These are phyloP conservation scores for Lepus oiostolus DNA, from an alignment of 2,797 vertebrate species.

Conservation along the genomic window DNA sequence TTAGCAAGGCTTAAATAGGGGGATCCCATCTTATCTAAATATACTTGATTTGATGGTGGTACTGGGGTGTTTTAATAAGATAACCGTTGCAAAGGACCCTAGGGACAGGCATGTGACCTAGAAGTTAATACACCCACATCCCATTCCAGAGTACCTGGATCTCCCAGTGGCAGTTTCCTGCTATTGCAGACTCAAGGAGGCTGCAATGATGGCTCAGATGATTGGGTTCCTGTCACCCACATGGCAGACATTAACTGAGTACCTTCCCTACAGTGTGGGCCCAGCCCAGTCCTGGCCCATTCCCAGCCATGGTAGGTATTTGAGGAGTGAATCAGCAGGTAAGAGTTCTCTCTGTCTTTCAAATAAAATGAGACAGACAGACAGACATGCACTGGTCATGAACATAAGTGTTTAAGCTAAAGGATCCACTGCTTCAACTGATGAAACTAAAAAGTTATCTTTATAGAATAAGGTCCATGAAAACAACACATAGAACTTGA, in stretches of 20 bases:
- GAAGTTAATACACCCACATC: too few relatives aligned
- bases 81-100: not conserved
- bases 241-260: too few relatives aligned
- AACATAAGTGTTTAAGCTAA: not conserved
- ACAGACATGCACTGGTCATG: not conserved
- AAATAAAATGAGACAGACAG: too few relatives aligned
- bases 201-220: too few relatives aligned
- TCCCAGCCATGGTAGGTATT: not conserved
- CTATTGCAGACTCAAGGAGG: too few relatives aligned
- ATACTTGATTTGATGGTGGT: not conserved
- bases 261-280: too few relatives aligned
- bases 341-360: too few relatives aligned
- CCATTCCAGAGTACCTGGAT: too few relatives aligned
- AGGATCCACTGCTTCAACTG: not conserved
- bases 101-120: too few relatives aligned
- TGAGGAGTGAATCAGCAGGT: too few relatives aligned
- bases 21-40: not conserved
- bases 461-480: not conserved
- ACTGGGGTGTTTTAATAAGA: not conserved
- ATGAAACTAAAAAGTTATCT: slow-evolving; percentile 41
- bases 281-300: not conserved
- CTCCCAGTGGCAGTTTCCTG: too few relatives aligned
- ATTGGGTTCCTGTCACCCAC: too few relatives aligned
- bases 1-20: not conserved
- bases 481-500: not conserved